Base-by-base conservation (phyloP, 2,113 vertebrate genomes). In the Murina feae region DNA sequence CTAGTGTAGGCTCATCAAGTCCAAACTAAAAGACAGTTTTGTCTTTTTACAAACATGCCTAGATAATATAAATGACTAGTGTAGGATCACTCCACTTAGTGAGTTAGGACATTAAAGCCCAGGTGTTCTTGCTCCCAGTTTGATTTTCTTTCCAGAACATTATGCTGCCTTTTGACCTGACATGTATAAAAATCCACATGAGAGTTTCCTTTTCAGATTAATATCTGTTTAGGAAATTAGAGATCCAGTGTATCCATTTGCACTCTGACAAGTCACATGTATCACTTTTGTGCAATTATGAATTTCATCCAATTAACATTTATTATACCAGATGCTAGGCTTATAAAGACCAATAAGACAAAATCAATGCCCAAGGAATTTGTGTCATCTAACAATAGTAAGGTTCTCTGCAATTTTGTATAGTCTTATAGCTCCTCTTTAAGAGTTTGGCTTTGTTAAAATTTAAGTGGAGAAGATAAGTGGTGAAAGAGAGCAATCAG, bases 371-470 rank as follows among this genome's bases (percentile, higher is more conserved):
- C 60, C 28, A 51, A 39, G 47, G 44, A 95, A 72, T 82, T 72
- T 72, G 37, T 91, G 44, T 92, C 65, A 81, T 76, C 72, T 88
- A 81, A 90, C 3, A 80, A 92, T 75, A 69, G 66, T 66, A 30
- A 71, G 53, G n/a, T 20, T 79, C 60, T 90, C 58, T 76, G 63
- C 76, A 53, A 44, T 79, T 92, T 69, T 76, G 21, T 89, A 4
- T 20, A 74, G 65, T 93, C 63, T 39, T 9, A 14, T 32, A 88
- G 58, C 71, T 93, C 18, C 66, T 93, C 35, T 79, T 88, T 90
- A 90, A 88, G 63, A 94, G 4, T 80, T 14, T 90, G 55, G 39
- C 63, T 92, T 95, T 78, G 44, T 35, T 84, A 96, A 83, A 92
- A 86, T 78, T 74, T 44, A 53, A 72, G n/a, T 65, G 49, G 58